A percentile compares a stretch with the other conserved stretches of the same genome.
These are phyloP conservation scores for Probaryconus sp. DNA, from an alignment of 1,140 invertebrate species.

Conservation along the genomic window DNA sequence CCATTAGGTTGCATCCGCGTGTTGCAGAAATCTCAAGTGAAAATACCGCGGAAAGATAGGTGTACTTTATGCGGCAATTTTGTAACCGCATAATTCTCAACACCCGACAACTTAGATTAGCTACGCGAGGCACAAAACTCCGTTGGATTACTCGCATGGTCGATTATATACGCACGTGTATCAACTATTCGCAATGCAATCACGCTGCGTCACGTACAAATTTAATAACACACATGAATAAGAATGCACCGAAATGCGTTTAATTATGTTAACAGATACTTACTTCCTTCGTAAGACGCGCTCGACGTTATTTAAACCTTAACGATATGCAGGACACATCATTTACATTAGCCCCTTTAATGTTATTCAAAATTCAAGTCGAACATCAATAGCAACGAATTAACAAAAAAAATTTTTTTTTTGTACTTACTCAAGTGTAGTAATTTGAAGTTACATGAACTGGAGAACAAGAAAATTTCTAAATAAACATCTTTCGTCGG, in stretches of 20 bases:
- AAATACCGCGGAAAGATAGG: constrained; percentile 20
- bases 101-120: constrained; percentile 53
- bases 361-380: too few relatives aligned
- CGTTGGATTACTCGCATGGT: constrained; percentile 27
- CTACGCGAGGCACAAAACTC: constrained; percentile 31
- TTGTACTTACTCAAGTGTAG: too few relatives aligned
- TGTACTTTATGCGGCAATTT: constrained; percentile 38
- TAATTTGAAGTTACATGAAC: too few relatives aligned
- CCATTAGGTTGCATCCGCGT: constrained; percentile 51
- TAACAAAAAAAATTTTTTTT: too few relatives aligned
- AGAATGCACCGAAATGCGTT: constrained; percentile 45
- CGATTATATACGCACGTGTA: constrained; percentile 30
- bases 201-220: constrained; percentile 43
- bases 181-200: constrained; percentile 39
- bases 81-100: constrained; percentile 57
- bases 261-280: constrained; percentile 44
- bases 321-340: constrained; percentile 11
- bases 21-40: constrained; percentile 4
- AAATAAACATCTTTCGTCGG: too few relatives aligned
- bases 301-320: constrained; percentile 28
- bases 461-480: too few relatives aligned
- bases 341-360: too few relatives aligned
- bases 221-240: constrained; percentile 49
- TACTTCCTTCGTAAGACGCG: constrained; percentile 12
- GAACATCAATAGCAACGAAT: too few relatives aligned